Evolutionary conservation across 2,888 invertebrate genomes (phyloP).

Genomic region (Lasioglossum oenotherae): DNA sequence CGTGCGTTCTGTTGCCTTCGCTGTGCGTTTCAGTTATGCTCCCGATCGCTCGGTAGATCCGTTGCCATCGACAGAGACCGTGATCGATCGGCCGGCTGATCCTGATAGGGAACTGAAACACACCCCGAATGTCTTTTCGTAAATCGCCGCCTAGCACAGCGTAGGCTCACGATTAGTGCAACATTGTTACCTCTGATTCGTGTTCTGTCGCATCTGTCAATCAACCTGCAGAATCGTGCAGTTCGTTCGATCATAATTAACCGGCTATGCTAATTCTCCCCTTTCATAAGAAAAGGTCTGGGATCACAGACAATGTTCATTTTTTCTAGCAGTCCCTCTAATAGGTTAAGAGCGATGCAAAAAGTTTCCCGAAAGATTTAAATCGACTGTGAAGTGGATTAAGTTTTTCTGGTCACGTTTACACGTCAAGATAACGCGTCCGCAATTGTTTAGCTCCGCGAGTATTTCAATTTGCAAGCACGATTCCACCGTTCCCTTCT

Average conservation of each 20-base stretch:
- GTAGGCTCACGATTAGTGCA: not conserved
- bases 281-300: conserved; percentile 2
- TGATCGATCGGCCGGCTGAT: conserved; percentile 37
- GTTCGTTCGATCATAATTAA: not conserved
- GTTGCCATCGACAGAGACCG: conserved; percentile 26
- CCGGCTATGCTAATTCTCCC: not conserved
- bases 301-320: not conserved
- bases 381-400: not conserved
- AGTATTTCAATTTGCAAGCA: conserved; percentile 60
- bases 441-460: not conserved
- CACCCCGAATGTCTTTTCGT: not conserved
- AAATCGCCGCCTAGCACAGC: not conserved
- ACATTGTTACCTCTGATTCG: not conserved
- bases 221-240: not conserved
- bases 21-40: conserved; percentile 54
- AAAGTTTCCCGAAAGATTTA: not conserved
- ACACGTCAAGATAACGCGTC: not conserved
- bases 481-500: conserved; percentile 35
- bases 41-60: conserved; percentile 42
- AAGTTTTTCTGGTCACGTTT: not conserved
- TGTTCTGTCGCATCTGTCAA: not conserved
- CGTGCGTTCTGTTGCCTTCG: conserved; percentile 25
- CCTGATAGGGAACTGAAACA: conserved; percentile 21
- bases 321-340: not conserved
- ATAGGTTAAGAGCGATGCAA: not conserved